Evolutionary conservation across 2,797 vertebrate genomes (phyloP).

Genomic region (Heterohyrax brucei): DNA sequence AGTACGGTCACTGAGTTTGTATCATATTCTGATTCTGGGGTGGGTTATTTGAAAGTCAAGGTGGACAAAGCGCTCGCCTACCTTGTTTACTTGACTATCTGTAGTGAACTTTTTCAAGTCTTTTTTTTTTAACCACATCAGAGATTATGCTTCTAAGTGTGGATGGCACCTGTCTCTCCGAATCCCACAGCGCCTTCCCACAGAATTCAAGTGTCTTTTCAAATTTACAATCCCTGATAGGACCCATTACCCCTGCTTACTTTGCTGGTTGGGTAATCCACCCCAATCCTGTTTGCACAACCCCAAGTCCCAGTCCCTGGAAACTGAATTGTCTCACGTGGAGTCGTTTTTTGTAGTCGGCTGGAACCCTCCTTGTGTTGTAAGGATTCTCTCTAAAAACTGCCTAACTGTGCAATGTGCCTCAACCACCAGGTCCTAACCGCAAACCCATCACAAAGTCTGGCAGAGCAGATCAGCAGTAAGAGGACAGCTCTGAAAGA

Average conservation of each 20-base stretch:
- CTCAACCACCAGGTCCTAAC: slow-evolving; percentile 72
- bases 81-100: too few species aligned
- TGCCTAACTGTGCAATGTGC: slow-evolving; percentile 84
- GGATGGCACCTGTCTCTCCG: too few species aligned
- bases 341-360: neutral
- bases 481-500: slow-evolving; percentile 88
- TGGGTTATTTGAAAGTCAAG: too few species aligned
- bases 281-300: neutral
- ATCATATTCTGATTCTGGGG: neutral
- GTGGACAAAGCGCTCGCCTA: too few species aligned
- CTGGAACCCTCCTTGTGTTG: neutral
- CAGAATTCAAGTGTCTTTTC: too few species aligned
- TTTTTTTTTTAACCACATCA: too few species aligned
- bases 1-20: neutral
- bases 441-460: slow-evolving; percentile 84
- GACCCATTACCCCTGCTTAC: too few species aligned
- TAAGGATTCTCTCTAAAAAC: slow-evolving; percentile 65
- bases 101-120: too few species aligned
- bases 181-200: too few species aligned
- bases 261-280: too few species aligned
- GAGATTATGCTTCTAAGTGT: too few species aligned
- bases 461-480: slow-evolving; percentile 86
- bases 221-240: too few species aligned
- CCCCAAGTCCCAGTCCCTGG: neutral
- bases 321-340: neutral